A percentile compares a stretch with the other conserved stretches of the same genome.
Conservation (phyloP, 92 coral and sea anemone species). For the Zoanthus sansibaricus region DNA sequence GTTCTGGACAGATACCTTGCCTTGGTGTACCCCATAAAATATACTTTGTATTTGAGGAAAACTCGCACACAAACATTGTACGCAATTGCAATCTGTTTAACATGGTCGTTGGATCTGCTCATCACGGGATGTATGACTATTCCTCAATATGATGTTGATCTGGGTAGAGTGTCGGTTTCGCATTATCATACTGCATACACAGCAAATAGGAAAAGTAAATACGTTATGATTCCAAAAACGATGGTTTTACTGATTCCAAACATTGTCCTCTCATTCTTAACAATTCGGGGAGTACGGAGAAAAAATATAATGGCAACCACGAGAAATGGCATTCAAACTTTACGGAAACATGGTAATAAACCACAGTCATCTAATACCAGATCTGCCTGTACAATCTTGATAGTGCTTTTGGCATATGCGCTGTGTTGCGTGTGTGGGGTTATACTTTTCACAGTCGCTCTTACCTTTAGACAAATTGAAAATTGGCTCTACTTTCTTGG, state of each 20-base stretch:
- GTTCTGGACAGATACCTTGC: not conserved
- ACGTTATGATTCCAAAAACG: not conserved
- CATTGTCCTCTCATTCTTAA: not conserved
- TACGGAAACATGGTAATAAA: not conserved
- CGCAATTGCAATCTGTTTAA: conserved; percentile 6
- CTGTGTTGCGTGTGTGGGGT: not conserved
- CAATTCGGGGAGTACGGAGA: not conserved
- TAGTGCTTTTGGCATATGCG: not conserved
- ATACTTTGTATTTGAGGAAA: not conserved
- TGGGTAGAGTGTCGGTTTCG: not conserved
- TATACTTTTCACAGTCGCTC: not conserved
- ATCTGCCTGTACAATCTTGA: not conserved
- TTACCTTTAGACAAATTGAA: not conserved
- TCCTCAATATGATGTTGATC: not conserved
- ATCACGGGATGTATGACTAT: not conserved
- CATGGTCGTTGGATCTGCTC: not conserved
- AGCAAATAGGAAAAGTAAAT: not conserved
- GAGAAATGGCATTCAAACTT: not conserved
- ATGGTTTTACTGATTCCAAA: not conserved
- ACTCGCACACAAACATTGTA: not conserved
- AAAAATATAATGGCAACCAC: not conserved
- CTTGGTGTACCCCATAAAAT: not conserved
- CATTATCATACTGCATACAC: not conserved
- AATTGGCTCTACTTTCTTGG: not conserved
- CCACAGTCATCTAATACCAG: not conserved